Conservation (phyloP, 1,140 invertebrate genomes). For the Psix sp. region DNA sequence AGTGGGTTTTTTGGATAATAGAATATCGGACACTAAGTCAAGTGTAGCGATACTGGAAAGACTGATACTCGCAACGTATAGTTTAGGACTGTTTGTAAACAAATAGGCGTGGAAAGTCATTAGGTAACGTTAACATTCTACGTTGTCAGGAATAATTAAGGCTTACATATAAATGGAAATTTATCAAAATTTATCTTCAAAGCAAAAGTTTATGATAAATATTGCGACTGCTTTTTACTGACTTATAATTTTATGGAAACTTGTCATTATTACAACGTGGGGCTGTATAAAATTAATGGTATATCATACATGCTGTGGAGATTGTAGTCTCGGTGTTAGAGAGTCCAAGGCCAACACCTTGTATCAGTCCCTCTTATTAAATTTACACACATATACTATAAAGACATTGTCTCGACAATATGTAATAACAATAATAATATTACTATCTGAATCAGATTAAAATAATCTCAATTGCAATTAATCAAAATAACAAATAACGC, state of each 20-base stretch:
- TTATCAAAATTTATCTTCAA: conserved; percentile 8
- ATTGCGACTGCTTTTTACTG: conserved; percentile 29
- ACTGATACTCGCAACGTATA: neutral
- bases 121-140: neutral
- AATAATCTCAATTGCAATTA: conserved; percentile 45
- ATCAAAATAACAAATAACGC: conserved; percentile 35
- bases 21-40: conserved; percentile 14
- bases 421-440: conserved; percentile 31
- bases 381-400: conserved; percentile 22
- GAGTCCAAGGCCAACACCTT: conserved; percentile 74
- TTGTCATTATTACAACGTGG: conserved; percentile 36
- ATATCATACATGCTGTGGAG: conserved; percentile 61
- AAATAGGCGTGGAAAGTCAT: conserved; percentile 3
- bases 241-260: conserved; percentile 37
- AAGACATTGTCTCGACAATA: conserved; percentile 25
- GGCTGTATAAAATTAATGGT: conserved; percentile 51
- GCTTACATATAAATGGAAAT: neutral
- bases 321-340: conserved; percentile 71
- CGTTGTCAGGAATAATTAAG: neutral
- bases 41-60: neutral
- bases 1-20: neutral
- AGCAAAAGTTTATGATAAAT: conserved; percentile 8
- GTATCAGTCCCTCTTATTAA: conserved; percentile 64
- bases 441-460: conserved; percentile 32
- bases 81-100: conserved; percentile 12